These are phyloP conservation scores for Montipora capricornis DNA, from an alignment of 64 coral and sea anemone genomes.

Conservation along the genomic window DNA sequence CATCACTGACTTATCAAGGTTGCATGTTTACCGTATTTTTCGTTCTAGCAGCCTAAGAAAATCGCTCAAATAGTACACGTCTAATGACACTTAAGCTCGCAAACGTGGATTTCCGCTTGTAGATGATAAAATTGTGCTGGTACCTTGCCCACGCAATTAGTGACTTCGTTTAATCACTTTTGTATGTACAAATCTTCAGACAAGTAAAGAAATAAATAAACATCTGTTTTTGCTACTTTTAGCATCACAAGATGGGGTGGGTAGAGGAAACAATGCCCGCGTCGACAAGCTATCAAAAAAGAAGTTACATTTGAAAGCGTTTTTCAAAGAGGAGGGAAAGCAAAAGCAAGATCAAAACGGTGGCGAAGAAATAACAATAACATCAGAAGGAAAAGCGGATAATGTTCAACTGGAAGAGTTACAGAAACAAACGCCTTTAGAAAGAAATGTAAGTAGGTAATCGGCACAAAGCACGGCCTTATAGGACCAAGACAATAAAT, in stretches of 20 bases:
- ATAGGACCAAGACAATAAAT: no score
- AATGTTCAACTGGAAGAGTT: conserved; percentile 31
- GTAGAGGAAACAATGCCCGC: not conserved
- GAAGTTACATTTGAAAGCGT: conserved; percentile 9
- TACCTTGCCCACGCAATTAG: no score
- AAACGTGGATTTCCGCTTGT: no score
- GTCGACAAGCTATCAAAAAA: not conserved
- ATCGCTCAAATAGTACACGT: no score
- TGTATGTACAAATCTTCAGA: no score
- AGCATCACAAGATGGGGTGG: not conserved
- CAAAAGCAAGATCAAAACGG: not conserved
- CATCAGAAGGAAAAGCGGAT: conserved; percentile 2
- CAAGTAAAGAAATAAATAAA: not conserved
- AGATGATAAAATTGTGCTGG: no score
- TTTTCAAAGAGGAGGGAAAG: conserved; percentile 23
- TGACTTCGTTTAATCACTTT: no score
- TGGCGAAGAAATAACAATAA: not conserved
- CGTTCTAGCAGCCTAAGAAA: no score
- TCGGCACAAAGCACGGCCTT: no score
- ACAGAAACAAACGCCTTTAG: conserved; percentile 18
- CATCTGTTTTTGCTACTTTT: not conserved
- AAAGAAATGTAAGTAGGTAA: conserved; percentile 10
- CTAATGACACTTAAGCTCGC: no score
- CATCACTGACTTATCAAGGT: no score
- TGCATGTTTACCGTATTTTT: no score